Evolutionary conservation across 1,140 invertebrate species (phyloP), one percentile per base, ranked within the genome.

Genomic region (Galendromus occidentalis): DNA sequence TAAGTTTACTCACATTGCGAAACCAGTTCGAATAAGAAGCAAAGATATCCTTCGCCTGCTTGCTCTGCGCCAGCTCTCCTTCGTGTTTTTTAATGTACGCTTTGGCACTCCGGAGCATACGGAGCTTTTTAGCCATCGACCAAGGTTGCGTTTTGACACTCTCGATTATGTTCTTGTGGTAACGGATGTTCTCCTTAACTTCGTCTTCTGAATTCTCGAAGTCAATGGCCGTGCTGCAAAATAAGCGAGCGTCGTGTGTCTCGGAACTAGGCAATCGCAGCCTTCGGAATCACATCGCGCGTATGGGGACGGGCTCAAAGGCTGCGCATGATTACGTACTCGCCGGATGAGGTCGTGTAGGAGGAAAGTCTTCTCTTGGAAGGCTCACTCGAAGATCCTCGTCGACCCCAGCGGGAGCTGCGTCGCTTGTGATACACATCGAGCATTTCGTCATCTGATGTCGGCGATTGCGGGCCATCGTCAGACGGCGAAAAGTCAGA

Each of bases 131-230:
- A 65, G 84, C 76, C 79, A 95, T 88, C 33, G 83, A 81, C 84
- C 91, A 89, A 2, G 91, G 87, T 72, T 95, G 90, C 68, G 86
- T 82, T 71, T 88, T 88, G 1, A 93, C 85, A 29, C 85, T 87
- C 65, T 84, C 83, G 44, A 95, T 79, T 0, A 96, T 87, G 75
- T 95, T 90, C 74, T 95, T 95, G 75, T 96, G 91, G 22, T 93
- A 75, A 68, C 86, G 83, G 51, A 97, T 85, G 70, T 90, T 91
- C 73, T 93, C 88, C 71, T 89, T 86, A 65, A 95, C 87, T 75
- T 88, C 84, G 69, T 91, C 87, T 72, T 91, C 71, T 2, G 76
- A 73, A 28, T 73, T 67, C 20, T 67, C 67, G 25, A 73, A 71
- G 17, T 71, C 69, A 0, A 71, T 68, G 2, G 70, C 69, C 20